These are phyloP conservation scores for Cladopsammia gracilis DNA, from an alignment of 64 coral and sea anemone genomes.

Conservation along the genomic window DNA sequence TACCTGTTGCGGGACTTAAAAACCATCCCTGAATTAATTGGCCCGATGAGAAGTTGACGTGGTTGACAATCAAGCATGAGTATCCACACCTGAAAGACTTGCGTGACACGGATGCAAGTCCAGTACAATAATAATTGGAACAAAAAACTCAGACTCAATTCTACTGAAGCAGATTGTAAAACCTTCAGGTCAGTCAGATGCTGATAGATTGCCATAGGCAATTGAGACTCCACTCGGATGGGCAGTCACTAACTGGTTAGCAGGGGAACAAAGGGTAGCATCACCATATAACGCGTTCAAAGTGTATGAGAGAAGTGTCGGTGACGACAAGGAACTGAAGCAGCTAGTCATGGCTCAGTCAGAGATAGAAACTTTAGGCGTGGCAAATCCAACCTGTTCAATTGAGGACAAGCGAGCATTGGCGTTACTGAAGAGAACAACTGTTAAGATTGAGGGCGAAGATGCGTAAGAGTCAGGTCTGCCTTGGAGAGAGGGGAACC, in stretches of 20 bases:
- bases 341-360: neutral
- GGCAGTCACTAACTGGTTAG: constrained; percentile 10
- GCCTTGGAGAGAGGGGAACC: neutral
- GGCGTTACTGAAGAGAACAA: neutral
- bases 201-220: no score
- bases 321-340: neutral
- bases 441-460: neutral
- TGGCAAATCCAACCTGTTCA: neutral
- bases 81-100: neutral
- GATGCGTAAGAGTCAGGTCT: neutral
- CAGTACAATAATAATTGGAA: constrained; percentile 28
- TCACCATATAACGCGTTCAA: neutral
- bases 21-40: neutral
- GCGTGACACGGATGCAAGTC: neutral
- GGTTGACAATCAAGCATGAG: neutral
- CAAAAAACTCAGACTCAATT: constrained; percentile 15
- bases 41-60: constrained; percentile 7
- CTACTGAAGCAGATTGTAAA: constrained; percentile 5
- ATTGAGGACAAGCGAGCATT: neutral
- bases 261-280: neutral
- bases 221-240: neutral
- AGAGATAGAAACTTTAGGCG: neutral
- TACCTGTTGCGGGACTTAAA: neutral
- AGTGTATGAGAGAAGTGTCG: neutral
- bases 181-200: no score